Base-by-base conservation (phyloP, 2,113 vertebrate species). In the Menidia beryllina region DNA sequence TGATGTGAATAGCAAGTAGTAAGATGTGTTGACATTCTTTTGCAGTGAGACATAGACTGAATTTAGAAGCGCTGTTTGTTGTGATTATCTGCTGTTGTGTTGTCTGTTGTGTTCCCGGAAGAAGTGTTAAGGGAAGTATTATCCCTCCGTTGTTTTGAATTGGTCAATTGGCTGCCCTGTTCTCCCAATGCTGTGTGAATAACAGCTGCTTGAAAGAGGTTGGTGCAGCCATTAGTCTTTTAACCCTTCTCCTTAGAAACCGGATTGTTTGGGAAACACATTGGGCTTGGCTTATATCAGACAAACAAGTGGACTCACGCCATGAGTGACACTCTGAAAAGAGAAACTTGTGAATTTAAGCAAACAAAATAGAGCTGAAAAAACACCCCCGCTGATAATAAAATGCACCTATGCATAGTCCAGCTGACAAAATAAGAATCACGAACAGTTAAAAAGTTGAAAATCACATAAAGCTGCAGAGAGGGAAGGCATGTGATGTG, bases 1-100 rank as follows among this genome's bases (percentile, higher is more conserved):
- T 62, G 67, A 83, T 72, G 74, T 83, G 84, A 78, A 79, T 53
- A 58, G 39, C 70, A 49, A 60, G 36, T 68, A 58, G 59, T 41
- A 61, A 36, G 61, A 76, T 66, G 68, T 90, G 79, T 90, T 91
- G 82, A 86, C 86, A 88, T 91, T 88, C 85, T 77, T 83, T 48
- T 5, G 54, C 41, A 23, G 8, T 79, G 77, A 85, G 65, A 57
- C 62, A 27, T 52, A 70, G 68, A 43, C 49, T 9, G 52, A 49
- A 38, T 64, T 27, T 14, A 45, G 11, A 41, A 1, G 30, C 20
- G 53, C 45, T 61, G 69, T 69, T 83, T 34, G 41, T 76, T 60
- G 61, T 80, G 53, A 48, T 72, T 77, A 75, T 72, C 60, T 26
- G 4, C 7, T 60, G 48, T 41, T 21, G 30, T 60, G 48, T 41